Conservation (phyloP, 2,888 invertebrate species). For the Scaptomyza flava region DNA sequence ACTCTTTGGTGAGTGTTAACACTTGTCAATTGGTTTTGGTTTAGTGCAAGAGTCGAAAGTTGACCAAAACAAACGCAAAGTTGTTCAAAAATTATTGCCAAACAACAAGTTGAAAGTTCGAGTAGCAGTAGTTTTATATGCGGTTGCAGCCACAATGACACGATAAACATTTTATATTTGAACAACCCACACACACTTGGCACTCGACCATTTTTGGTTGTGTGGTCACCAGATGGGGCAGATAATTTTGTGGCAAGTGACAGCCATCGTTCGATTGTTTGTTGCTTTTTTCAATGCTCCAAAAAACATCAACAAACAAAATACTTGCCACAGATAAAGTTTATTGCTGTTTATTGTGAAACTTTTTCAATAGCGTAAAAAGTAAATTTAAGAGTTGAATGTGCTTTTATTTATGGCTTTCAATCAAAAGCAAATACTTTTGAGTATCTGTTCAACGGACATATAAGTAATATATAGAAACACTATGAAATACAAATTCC, state of each 20-base stretch:
- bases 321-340: constrained; percentile 34
- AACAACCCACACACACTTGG: constrained; percentile 32
- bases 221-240: constrained; percentile 46
- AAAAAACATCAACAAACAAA: neutral
- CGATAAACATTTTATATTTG: constrained; percentile 66
- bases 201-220: neutral
- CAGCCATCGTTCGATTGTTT: constrained; percentile 32
- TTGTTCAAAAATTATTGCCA: constrained; percentile 39
- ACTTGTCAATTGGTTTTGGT: constrained; percentile 52
- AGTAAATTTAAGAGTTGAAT: constrained; percentile 9
- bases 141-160: constrained; percentile 48
- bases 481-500: no score
- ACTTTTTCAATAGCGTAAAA: constrained; percentile 25
- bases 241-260: constrained; percentile 53
- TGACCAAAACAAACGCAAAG: constrained; percentile 39
- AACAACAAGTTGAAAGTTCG: constrained; percentile 35
- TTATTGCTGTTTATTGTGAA: constrained; percentile 56
- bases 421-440: constrained; percentile 40
- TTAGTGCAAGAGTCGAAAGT: constrained; percentile 12
- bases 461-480: neutral
- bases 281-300: neutral
- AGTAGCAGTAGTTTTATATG: constrained; percentile 13
- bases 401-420: constrained; percentile 28
- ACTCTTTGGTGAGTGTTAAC: constrained; percentile 25
- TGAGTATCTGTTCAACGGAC: constrained; percentile 11